Percentiles rank a stretch among this genome's conserved stretches.
phyloP scores from a whole-genome alignment of 2,888 invertebrate species.

The Sisyra nigra region DNA sequence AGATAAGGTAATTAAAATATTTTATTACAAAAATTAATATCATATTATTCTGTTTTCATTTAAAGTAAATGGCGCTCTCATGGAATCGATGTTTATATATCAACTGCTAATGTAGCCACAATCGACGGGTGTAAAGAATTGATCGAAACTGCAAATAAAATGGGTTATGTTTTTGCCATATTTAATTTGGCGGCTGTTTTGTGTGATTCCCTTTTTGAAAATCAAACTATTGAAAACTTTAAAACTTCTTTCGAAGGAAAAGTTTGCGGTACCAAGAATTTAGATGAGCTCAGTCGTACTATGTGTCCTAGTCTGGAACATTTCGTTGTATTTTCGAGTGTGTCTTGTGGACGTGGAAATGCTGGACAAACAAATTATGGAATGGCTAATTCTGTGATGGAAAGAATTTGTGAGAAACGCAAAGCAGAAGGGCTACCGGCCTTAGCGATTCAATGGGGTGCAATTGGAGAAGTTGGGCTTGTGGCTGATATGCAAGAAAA shows the following conservation, averaged over 20 bases:
- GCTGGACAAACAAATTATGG: constrained; percentile 86
- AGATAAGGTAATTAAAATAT: constrained; percentile 34
- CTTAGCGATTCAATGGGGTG: constrained; percentile 85
- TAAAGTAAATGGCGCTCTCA: constrained; percentile 49
- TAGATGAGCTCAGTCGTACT: constrained; percentile 50
- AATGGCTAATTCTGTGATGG: constrained; percentile 80
- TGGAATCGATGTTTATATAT: constrained; percentile 49
- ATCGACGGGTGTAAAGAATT: constrained; percentile 52
- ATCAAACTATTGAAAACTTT: constrained; percentile 56
- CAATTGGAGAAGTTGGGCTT: constrained; percentile 68
- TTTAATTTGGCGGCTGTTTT: constrained; percentile 80
- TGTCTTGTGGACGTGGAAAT: constrained; percentile 83
- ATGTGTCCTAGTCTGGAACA: constrained; percentile 41
- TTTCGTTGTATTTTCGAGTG: constrained; percentile 85
- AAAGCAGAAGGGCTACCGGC: constrained; percentile 53
- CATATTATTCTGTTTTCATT: constrained; percentile 4
- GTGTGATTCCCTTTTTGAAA: constrained; percentile 58
- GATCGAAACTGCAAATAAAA: constrained; percentile 39
- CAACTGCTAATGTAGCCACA: constrained; percentile 54
- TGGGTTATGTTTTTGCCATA: constrained; percentile 65
- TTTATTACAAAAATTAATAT: too few species aligned
- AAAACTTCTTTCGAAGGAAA: constrained; percentile 57
- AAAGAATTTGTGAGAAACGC: constrained; percentile 67
- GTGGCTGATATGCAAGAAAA: constrained; percentile 40
- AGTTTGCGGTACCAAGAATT: constrained; percentile 58